Evolutionary conservation across 2,113 vertebrate species (phyloP).

Genomic region (Ondatra zibethicus): DNA sequence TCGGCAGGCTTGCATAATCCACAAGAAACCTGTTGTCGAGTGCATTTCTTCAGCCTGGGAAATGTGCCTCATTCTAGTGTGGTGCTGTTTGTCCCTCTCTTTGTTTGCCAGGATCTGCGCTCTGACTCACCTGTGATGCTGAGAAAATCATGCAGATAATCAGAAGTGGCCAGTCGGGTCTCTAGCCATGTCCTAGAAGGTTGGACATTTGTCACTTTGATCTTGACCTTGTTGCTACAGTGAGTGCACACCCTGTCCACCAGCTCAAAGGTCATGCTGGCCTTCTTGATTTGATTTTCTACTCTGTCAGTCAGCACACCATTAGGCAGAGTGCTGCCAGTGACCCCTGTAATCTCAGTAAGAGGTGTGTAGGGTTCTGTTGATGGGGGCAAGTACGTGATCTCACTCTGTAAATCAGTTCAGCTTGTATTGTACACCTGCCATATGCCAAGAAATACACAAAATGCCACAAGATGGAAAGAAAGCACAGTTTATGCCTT

Average conservation of each 20-base stretch:
- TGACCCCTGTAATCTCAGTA: conserved; percentile 76
- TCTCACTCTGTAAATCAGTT: conserved; percentile 51
- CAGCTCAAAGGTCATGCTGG: conserved; percentile 70
- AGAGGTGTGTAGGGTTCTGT: conserved; percentile 50
- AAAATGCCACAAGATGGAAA: conserved; percentile 28
- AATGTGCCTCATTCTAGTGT: background rate
- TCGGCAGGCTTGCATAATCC: conserved; percentile 62
- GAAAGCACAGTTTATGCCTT: conserved; percentile 50
- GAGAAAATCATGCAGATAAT: conserved; percentile 67
- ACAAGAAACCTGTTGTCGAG: conserved; percentile 52
- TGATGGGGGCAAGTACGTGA: conserved; percentile 47
- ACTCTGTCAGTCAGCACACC: conserved; percentile 78
- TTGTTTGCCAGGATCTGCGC: conserved; percentile 28
- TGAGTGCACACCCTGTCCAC: conserved; percentile 65
- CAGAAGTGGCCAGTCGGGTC: conserved; percentile 66
- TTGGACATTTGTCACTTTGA: conserved; percentile 76
- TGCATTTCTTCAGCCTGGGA: background rate
- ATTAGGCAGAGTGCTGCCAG: conserved; percentile 71
- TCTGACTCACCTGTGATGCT: conserved; percentile 55
- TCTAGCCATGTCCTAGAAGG: conserved; percentile 53
- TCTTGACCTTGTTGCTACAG: conserved; percentile 78
- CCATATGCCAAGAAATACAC: conserved; percentile 1
- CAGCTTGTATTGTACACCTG: conserved; percentile 46
- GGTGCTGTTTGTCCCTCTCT: background rate
- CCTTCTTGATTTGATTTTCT: conserved; percentile 80